A percentile compares a stretch with the other conserved stretches of the same genome.
Evolutionary conservation across 2,888 invertebrate genomes (phyloP).

Genomic region (Rhagonycha lutea): DNA sequence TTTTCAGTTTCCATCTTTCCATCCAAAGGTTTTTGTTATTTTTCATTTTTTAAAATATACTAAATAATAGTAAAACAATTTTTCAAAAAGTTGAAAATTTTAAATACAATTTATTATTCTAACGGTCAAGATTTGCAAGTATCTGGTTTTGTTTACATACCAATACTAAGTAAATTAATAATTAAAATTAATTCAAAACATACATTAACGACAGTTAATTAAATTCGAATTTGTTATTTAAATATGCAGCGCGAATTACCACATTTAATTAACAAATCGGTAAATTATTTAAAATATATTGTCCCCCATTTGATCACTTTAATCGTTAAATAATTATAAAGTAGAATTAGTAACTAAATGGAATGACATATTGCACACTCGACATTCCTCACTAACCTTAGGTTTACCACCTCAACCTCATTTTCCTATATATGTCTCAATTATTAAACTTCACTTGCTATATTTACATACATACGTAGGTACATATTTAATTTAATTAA

Average conservation of each 20-base stretch:
- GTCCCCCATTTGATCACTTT: background rate
- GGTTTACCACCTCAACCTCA: slow-evolving; percentile 16
- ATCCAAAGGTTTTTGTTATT: too few species aligned
- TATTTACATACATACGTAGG: slow-evolving; percentile 1
- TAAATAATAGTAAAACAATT: background rate
- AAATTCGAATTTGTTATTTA: background rate
- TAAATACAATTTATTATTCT: too few species aligned
- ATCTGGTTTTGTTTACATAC: background rate
- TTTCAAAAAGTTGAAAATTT: too few species aligned
- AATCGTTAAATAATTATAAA: background rate
- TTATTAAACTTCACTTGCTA: slow-evolving; percentile 13
- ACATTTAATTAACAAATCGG: background rate
- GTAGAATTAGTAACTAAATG: slow-evolving; percentile 1
- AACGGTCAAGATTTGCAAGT: too few species aligned
- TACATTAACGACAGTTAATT: background rate
- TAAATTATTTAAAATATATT: background rate
- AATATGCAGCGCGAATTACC: background rate
- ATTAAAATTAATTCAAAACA: background rate
- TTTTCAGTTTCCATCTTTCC: background rate
- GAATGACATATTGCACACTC: slow-evolving; percentile 17
- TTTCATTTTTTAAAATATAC: background rate
- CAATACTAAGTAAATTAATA: background rate
- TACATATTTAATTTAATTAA: background rate
- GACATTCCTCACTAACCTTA: slow-evolving; percentile 16
- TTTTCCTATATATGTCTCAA: slow-evolving; percentile 18